Evolutionary conservation across 2,797 vertebrate species (phyloP).

Genomic region (Martes flavigula): DNA sequence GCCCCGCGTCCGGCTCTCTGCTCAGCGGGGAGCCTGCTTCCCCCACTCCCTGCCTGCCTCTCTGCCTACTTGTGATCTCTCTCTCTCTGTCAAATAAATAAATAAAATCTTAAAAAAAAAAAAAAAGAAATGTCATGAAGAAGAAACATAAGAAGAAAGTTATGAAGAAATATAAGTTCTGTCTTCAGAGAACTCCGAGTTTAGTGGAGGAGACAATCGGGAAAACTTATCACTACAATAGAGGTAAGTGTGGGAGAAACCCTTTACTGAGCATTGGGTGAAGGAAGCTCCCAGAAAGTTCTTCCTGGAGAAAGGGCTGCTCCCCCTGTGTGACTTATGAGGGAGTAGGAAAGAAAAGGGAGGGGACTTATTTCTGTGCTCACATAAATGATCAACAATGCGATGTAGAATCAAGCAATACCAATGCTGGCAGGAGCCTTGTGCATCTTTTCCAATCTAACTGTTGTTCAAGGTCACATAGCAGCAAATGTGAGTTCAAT

Average conservation of each 20-base stretch:
- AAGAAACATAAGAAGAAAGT: background rate
- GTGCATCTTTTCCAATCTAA: background rate
- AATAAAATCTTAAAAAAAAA: no score
- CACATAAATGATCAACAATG: background rate
- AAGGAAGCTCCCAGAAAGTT: background rate
- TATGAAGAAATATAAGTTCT: background rate
- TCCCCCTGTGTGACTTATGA: fast-evolving
- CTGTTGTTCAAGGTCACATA: background rate
- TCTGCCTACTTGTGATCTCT: no score
- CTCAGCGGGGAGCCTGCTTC: no score
- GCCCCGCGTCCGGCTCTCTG: no score
- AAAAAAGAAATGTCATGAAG: background rate
- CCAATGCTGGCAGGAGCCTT: background rate
- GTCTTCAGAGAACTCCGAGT: background rate
- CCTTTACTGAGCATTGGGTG: background rate
- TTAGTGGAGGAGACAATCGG: background rate
- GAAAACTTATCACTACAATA: background rate
- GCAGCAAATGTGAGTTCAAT: background rate
- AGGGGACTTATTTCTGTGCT: background rate
- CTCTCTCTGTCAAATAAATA: no score
- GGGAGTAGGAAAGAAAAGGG: background rate
- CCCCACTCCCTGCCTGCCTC: no score
- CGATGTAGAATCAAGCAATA: background rate
- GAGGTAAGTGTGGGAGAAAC: no score
- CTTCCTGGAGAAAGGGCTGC: background rate